Percentiles rank a stretch among this genome's conserved stretches.
phyloP scores from a whole-genome alignment of 2,113 vertebrate species.

The Delphinapterus leucas region DNA sequence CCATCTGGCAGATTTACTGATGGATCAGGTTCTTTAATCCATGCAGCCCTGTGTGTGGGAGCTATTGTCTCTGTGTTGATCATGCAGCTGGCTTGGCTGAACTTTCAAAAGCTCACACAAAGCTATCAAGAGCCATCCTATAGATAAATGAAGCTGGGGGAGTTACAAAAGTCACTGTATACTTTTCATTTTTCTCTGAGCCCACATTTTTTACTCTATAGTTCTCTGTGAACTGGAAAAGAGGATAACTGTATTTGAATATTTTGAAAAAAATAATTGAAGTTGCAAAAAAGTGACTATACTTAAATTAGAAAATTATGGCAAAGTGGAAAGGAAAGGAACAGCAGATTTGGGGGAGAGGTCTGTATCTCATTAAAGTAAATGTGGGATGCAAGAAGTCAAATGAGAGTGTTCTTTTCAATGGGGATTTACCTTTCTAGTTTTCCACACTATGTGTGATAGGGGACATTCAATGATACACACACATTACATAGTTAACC shows the following conservation, averaged over 20 bases:
- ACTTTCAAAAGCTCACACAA: slow-evolving; percentile 79
- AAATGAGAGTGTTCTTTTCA: background rate
- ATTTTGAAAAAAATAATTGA: slow-evolving; percentile 30
- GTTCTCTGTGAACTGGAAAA: slow-evolving; percentile 35
- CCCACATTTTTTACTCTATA: background rate
- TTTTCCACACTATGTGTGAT: background rate
- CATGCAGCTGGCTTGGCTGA: slow-evolving; percentile 81
- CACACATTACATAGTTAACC: background rate
- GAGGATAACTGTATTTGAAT: background rate
- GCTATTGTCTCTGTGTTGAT: slow-evolving; percentile 79
- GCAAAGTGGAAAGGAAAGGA: background rate
- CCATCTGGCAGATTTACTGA: slow-evolving; percentile 87
- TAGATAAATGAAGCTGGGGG: slow-evolving; percentile 59
- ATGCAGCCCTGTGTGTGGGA: slow-evolving; percentile 84
- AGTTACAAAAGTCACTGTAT: slow-evolving; percentile 28
- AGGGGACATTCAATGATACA: background rate
- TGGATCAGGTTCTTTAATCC: slow-evolving; percentile 84
- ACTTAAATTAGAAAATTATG: slow-evolving; percentile 17
- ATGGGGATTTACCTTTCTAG: background rate
- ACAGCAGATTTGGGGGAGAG: background rate
- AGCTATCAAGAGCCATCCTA: slow-evolving; percentile 74
- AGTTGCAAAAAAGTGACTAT: background rate
- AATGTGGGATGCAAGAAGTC: background rate
- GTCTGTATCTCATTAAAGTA: background rate
- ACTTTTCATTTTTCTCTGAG: slow-evolving; percentile 44